These are phyloP conservation scores for Caenorhabditis sp. DNA, from an alignment of 2,888 invertebrate species.

Conservation along the genomic window DNA sequence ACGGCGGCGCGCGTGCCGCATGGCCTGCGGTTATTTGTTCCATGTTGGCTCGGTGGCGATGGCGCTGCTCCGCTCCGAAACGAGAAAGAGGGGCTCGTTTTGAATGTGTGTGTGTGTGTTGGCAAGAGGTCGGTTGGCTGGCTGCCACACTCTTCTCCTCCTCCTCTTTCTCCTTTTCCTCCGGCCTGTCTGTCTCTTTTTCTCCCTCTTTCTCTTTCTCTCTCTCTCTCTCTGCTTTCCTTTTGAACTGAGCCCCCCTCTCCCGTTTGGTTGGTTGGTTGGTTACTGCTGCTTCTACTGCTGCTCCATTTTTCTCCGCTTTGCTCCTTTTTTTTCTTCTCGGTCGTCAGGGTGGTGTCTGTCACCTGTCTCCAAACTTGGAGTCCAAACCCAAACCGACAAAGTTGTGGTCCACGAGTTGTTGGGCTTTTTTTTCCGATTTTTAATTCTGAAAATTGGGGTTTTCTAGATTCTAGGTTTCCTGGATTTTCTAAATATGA, in stretches of 20 bases:
- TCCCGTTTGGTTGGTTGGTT: too few species aligned
- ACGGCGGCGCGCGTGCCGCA: not conserved
- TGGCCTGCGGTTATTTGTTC: constrained; percentile 62
- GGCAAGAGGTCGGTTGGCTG: constrained; percentile 17
- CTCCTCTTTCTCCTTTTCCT: constrained; percentile 35
- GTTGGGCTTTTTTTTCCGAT: too few species aligned
- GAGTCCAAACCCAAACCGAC: not conserved
- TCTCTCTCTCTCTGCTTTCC: constrained; percentile 14
- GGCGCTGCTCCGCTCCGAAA: constrained; percentile 36
- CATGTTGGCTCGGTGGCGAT: constrained; percentile 23
- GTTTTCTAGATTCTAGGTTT: too few species aligned
- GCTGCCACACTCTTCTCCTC: constrained; percentile 45
- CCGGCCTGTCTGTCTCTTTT: not conserved
- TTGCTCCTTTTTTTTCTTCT: constrained; percentile 17
- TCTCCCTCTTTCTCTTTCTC: constrained; percentile 33
- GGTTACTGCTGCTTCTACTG: constrained; percentile 9
- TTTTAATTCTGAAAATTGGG: too few species aligned
- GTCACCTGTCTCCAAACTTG: not conserved
- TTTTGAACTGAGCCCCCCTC: not conserved
- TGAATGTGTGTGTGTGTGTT: constrained; percentile 20
- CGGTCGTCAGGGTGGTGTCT: constrained; percentile 6
- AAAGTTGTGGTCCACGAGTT: not conserved
- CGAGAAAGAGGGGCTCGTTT: constrained; percentile 30
- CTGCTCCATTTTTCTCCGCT: constrained; percentile 30
- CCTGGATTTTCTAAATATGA: too few species aligned